Base-by-base conservation (phyloP, 1,140 invertebrate species). In the Drosophila pandora region DNA sequence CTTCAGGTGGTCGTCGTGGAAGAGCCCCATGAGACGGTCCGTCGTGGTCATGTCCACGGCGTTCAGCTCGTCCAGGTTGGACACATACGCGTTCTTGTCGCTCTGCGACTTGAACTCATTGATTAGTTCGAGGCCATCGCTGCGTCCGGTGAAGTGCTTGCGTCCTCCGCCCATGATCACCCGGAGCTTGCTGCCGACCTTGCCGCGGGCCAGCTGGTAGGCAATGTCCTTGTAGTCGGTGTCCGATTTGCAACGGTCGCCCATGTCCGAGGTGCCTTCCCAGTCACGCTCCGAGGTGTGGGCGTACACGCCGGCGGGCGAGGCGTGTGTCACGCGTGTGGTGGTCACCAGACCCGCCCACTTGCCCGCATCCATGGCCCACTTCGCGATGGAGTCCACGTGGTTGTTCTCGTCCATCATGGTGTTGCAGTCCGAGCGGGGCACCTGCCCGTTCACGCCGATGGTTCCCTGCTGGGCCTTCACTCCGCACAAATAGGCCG, bases 401-500 rank as follows among this genome's bases (percentile, higher is more conserved):
- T 94, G 93, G 58, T 93, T 94, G 23, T 76, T 91, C 43, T 93
- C 89, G 58, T 95, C 91, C 10, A 94, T 83, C 67, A 94, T 93
- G 1, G 92, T 92, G 50, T 91, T 80, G 78, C 95, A 95, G 39
- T 94, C 93, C 0, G 92, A 91, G 39, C 93, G 90, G 3, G 93
- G 93, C 1, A 95, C 95, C 23, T 93, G 93, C 0, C 94, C 94
- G 61, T 95, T 94, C 0, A 97, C 93, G 0, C 96, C 97, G 2
- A 97, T 92, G 1, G 95, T 96, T 17, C 94, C 95, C 53, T 94
- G 94, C 79, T 97, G 97, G 0, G 94, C 94, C 92, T 98, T 98
- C 0, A 97, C 95, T 2, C 97, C 97, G 12, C 94, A 93, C 12
- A 97, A 92, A 73, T 96, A 96, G 0, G 97, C 96, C 0, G 96